Percentiles rank a stretch among this genome's conserved stretches.
These are phyloP conservation scores for Mythimna ferrago DNA, from an alignment of 2,888 invertebrate species.

Conservation along the genomic window DNA sequence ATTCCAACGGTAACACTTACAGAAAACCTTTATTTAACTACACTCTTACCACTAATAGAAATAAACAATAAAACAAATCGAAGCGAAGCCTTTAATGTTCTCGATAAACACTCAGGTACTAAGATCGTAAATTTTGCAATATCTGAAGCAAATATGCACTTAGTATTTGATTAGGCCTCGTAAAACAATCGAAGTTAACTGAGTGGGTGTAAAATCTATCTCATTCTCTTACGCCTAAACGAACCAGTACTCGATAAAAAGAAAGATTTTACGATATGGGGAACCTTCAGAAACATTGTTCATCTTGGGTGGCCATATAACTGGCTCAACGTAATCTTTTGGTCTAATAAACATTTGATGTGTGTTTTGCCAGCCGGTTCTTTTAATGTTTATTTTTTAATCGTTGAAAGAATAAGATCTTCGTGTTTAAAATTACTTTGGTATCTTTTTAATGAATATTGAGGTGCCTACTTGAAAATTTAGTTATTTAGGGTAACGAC, in stretches of 20 bases:
- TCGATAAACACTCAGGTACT: slow-evolving; percentile 67
- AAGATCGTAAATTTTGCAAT: slow-evolving; percentile 74
- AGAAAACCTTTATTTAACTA: slow-evolving; percentile 25
- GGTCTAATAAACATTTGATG: slow-evolving; percentile 85
- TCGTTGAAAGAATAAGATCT: slow-evolving; percentile 76
- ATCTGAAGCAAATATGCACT: slow-evolving; percentile 73
- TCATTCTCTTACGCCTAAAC: slow-evolving; percentile 80
- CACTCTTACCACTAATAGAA: slow-evolving; percentile 47
- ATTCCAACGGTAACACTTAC: slow-evolving; percentile 14
- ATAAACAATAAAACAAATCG: slow-evolving; percentile 61
- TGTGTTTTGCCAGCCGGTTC: slow-evolving; percentile 79
- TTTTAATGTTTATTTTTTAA: slow-evolving; percentile 82
- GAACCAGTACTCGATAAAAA: slow-evolving; percentile 84
- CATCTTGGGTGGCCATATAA: slow-evolving; percentile 88
- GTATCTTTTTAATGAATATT: slow-evolving; percentile 59
- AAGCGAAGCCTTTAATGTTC: slow-evolving; percentile 63
- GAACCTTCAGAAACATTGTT: slow-evolving; percentile 86
- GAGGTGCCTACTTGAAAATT: slow-evolving; percentile 50
- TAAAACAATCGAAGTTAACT: slow-evolving; percentile 76
- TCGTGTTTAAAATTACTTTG: slow-evolving; percentile 60
- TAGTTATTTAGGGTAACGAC: slow-evolving; percentile 31
- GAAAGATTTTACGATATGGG: slow-evolving; percentile 88
- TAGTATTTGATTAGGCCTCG: slow-evolving; percentile 76
- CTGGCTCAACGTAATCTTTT: slow-evolving; percentile 78
- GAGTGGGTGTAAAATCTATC: slow-evolving; percentile 87